Evolutionary conservation across 2,113 vertebrate species (phyloP), one percentile per base, ranked within the genome.

Genomic region (Aegithalos caudatus): DNA sequence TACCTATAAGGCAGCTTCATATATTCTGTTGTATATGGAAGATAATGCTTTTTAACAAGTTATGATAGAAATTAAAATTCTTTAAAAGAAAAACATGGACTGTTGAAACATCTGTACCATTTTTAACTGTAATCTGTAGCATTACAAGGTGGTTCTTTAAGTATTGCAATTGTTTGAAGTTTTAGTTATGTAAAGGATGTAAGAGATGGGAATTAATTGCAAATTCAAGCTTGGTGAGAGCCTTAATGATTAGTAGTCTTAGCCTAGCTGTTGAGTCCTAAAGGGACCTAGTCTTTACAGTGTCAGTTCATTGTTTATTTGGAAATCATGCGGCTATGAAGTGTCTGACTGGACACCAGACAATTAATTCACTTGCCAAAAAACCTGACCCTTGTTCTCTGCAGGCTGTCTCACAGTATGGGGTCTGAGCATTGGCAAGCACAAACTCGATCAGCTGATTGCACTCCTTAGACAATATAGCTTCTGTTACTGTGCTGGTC

Each of bases 131-230:
- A 40, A 19, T 74, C 22, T 31, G 24, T 40, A n/a, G 14, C 7
- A 14, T 56, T 64, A 8, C 9, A 47, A 28, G 11, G 22, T 81
- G 19, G 1, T 28, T 74, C 33, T 86, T 64, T 28, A n/a, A 69
- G n/a, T 76, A 29, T 58, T 91, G 22, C 17, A 74, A 17, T 14
- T 13, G 5, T 50, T 67, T 28, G 15, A 22, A 81, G 44, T 89
- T 71, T 8, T 10, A 38, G 0, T 66, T 78, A 2, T 2, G 2
- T 70, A 22, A 61, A 64, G 29, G 18, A 29, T 44, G 0, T n/a
- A 51, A 42, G 27, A 58, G 9, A 44, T 67, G 16, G 28, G 47
- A 53, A 17, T 81, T 74, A 31, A 48, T 22, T 21, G 48, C n/a
- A 66, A 56, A 40, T 17, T 62, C n/a, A 79, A 66, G 12, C 3